These are phyloP conservation scores for Cheumatopsyche charites DNA, from an alignment of 1,140 invertebrate genomes.

Conservation along the genomic window DNA sequence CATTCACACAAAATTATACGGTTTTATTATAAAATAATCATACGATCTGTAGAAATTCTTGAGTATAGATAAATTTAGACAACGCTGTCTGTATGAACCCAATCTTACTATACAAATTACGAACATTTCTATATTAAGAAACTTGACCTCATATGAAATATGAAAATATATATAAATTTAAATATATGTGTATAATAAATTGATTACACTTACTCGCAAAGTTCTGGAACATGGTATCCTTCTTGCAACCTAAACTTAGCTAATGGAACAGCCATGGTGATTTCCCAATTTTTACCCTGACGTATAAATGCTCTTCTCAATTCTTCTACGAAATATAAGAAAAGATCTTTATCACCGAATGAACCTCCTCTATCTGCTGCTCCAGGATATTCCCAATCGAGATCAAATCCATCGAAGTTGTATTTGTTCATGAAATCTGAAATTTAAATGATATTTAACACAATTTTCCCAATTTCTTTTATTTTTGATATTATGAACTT, in stretches of 20 bases:
- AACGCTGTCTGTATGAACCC: too few relatives aligned
- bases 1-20: too few relatives aligned
- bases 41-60: too few relatives aligned
- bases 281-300: conserved; percentile 77
- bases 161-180: too few relatives aligned
- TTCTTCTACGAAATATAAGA: conserved; percentile 84
- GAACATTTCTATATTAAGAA: too few relatives aligned
- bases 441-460: conserved; percentile 29
- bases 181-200: too few relatives aligned
- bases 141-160: too few relatives aligned
- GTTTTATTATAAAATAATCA: too few relatives aligned
- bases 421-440: conserved; percentile 77
- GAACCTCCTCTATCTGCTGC: conserved; percentile 84
- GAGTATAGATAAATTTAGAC: too few relatives aligned
- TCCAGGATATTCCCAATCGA: conserved; percentile 88
- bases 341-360: conserved; percentile 82
- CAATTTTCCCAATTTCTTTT: conserved; percentile 5
- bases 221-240: conserved; percentile 86
- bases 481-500: conserved; percentile 50
- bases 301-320: conserved; percentile 77
- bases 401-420: conserved; percentile 80
- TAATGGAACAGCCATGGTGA: conserved; percentile 85
- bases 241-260: conserved; percentile 84
- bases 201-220: conserved; percentile 88
- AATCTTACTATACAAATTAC: too few relatives aligned